Conservation (phyloP, 2,113 vertebrate genomes). For the Lathamus discolor region DNA sequence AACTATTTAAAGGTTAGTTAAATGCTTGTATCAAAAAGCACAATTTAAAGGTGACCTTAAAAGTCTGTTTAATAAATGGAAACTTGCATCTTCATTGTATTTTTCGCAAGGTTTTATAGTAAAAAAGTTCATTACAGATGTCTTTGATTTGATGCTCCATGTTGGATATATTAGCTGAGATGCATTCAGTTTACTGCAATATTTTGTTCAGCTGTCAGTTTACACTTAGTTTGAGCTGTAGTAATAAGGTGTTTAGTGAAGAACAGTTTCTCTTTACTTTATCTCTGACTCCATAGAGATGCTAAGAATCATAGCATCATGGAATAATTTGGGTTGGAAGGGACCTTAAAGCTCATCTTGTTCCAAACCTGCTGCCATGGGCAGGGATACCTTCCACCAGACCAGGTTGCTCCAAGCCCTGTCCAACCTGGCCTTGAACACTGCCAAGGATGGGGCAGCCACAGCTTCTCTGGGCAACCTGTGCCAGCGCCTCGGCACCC, state of each 20-base stretch:
- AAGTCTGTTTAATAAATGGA: neutral
- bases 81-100: neutral
- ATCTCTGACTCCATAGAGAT: neutral
- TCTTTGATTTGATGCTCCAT: neutral
- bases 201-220: neutral
- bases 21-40: neutral
- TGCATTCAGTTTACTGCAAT: neutral
- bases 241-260: neutral
- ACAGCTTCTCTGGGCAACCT: neutral
- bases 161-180: neutral
- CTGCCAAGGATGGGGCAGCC: neutral
- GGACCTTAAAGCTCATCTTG: neutral
- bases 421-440: neutral
- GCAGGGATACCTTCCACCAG: neutral
- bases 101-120: neutral
- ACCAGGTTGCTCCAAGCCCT: neutral
- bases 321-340: neutral
- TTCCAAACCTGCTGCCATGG: neutral
- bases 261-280: neutral
- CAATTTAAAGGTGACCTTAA: neutral
- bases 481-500: neutral
- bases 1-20: neutral
- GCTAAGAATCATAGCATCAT: neutral
- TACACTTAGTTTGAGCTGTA: neutral
- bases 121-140: neutral